Evolutionary conservation across 2,113 vertebrate genomes (phyloP).

Genomic region (crab-eating macaque (Macaca fascicularis)): T2T-MFA8v1.1 NC_088379.1:29389501-29390000

Average conservation of each 20-base stretch:
- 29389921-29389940: background rate
- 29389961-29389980: background rate
- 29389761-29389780: background rate
- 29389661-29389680: background rate
- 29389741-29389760: background rate
- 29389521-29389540: background rate
- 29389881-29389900: background rate
- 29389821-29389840: background rate
- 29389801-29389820: background rate
- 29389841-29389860: background rate
- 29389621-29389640: background rate
- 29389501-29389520: background rate
- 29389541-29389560: background rate
- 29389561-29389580: background rate
- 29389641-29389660: background rate
- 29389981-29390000: background rate
- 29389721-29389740: slow-evolving; percentile 6
- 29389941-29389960: background rate
- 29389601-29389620: background rate
- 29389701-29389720: background rate
- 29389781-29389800: background rate
- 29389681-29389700: slow-evolving; percentile 15
- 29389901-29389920: background rate
- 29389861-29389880: background rate
- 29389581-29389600: background rate